phyloP scores from a whole-genome alignment of 2,113 vertebrate species.

The Siphamia tubifer region DNA sequence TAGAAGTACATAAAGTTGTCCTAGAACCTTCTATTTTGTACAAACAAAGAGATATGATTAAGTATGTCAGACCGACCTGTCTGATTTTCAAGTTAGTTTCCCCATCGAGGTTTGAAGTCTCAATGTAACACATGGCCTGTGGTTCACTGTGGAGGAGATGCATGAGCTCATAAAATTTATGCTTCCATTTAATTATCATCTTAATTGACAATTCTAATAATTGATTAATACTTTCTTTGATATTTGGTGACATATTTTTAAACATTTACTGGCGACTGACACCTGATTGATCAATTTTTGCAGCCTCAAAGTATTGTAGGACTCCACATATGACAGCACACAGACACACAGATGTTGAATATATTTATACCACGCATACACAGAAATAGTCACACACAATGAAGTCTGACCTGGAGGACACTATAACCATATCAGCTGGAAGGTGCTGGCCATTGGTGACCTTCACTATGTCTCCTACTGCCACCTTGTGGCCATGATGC shows the following conservation, averaged over 20 bases:
- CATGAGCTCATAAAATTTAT: not conserved
- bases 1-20: too few species aligned
- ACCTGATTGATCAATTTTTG: not conserved
- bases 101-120: constrained; percentile 98
- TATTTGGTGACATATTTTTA: too few species aligned
- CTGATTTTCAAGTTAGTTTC: constrained; percentile 98
- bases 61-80: constrained; percentile 87
- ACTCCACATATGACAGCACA: not conserved
- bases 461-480: constrained; percentile 98
- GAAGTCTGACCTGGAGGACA: constrained; percentile 95
- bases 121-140: constrained; percentile 98
- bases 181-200: too few species aligned
- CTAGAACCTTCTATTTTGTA: too few species aligned
- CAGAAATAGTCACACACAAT: constrained; percentile 42
- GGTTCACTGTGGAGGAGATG: constrained; percentile 85
- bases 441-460: constrained; percentile 98
- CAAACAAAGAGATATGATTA: not conserved
- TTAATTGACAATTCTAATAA: too few species aligned
- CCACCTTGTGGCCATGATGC: constrained; percentile 86
- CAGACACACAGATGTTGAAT: not conserved
- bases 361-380: not conserved
- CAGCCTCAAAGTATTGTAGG: not conserved
- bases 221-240: too few species aligned
- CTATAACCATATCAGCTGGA: constrained; percentile 96
- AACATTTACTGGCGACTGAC: not conserved